Base-by-base conservation (phyloP, 2,113 vertebrate genomes). In the Willisornis vidua region DNA sequence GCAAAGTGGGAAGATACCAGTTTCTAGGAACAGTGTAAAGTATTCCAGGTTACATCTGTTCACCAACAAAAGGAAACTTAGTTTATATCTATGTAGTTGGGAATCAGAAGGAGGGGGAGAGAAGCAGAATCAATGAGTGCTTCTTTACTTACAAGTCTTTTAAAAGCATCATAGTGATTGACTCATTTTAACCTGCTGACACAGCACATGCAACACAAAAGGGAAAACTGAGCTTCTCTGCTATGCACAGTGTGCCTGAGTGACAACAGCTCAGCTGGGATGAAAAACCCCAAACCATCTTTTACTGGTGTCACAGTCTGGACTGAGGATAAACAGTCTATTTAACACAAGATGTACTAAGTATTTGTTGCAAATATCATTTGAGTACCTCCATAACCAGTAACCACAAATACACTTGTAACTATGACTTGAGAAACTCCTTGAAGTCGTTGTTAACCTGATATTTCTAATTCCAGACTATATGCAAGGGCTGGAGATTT, bases 71-170 rank as follows among this genome's bases (percentile, higher is more conserved):
- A 5, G 29, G 16, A 87, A 88, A 55, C 22, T 39, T 46, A 48
- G 5, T 25, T 80, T 71, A 39, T 39, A 35, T 0, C 0, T 14
- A 73, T 70, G 12, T 12, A 65, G 29, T 0, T 39, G 12, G 55
- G 41, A 91, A 91, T 15, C 22, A 23, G 25, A 87, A 81, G 26
- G 6, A 46, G 9, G 51, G 28, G 45, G 13, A 70, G 12, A 78
- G 11, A 48, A 82, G 33, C 15, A 87, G 28, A 85, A 78, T 31
- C 6, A 75, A 43, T 12, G 28, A 58, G 4, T 9, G 37, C 24
- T 51, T 92, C 39, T 59, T 85, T 41, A 9, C 14, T 73, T 63
- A 26, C 1, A 67, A 41, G 20, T 41, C 43, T 57, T 73, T 57
- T 35, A 52, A 87, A 83, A 81, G 39, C 29, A 86, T 45, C 49